These are phyloP conservation scores for Herpetotheres cachinnans DNA, from an alignment of 2,113 vertebrate species.

Conservation along the genomic window DNA sequence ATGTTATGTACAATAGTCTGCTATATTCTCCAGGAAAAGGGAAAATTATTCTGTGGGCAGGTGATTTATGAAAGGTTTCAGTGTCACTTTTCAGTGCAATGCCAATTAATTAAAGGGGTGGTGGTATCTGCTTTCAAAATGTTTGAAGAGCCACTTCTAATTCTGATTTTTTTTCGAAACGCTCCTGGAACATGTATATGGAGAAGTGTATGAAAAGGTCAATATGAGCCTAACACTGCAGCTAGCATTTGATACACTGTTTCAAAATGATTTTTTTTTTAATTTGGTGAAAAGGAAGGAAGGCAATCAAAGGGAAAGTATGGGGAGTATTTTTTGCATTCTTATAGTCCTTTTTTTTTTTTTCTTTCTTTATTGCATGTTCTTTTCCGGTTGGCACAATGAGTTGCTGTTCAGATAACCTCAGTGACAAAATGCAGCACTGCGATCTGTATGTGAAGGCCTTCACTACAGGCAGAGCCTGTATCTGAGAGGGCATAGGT, in stretches of 20 bases:
- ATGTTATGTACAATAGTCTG: fast-evolving
- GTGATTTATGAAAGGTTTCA: not conserved
- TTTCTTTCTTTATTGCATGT: not conserved
- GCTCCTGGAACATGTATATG: not conserved
- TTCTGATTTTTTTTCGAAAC: not conserved
- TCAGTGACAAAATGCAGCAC: not conserved
- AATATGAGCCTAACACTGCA: not conserved
- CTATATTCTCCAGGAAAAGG: not conserved
- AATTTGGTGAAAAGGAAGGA: not conserved
- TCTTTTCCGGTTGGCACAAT: not conserved
- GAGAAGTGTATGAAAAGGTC: not conserved
- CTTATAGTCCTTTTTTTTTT: not conserved
- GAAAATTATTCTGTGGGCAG: not conserved
- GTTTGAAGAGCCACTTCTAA: not conserved
- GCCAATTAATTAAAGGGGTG: not conserved
- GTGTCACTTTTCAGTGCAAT: not conserved
- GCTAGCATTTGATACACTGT: not conserved
- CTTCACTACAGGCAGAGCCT: not conserved
- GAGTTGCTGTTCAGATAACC: not conserved
- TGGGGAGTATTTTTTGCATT: not conserved
- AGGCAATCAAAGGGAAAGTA: not conserved
- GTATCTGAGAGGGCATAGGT: not conserved
- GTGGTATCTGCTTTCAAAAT: not conserved
- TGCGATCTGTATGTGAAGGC: fast-evolving
- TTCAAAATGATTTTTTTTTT: not conserved